A percentile compares a stretch with the other conserved stretches of the same genome.
Conservation (phyloP, 1,140 invertebrate genomes). For the Anoplophora glabripennis region DNA sequence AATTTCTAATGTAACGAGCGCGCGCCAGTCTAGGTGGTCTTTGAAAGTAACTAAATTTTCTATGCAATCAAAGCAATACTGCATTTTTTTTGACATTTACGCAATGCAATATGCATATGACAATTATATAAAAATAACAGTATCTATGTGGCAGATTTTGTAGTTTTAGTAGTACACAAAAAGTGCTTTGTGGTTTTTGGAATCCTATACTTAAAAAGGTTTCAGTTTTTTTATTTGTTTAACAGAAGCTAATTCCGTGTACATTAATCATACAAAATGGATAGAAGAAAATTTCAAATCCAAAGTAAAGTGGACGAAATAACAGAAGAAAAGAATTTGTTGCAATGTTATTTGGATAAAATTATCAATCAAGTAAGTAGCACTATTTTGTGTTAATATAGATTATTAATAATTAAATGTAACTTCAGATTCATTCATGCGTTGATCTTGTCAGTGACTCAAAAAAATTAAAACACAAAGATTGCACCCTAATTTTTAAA, state of each 20-base stretch:
- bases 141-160: background rate
- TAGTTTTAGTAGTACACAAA: background rate
- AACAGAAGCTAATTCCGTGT: background rate
- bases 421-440: background rate
- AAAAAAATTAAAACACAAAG: background rate
- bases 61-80: no score
- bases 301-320: background rate
- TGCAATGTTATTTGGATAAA: background rate
- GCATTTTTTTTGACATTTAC: no score
- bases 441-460: background rate
- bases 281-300: conserved; percentile 1
- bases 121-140: no score
- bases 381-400: background rate
- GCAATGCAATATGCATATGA: no score
- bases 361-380: background rate
- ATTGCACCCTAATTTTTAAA: background rate
- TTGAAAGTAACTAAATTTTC: no score
- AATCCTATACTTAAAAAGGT: background rate
- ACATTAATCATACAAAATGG: background rate
- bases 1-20: no score
- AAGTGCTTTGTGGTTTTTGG: background rate
- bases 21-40: no score
- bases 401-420: background rate
- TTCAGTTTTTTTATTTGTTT: background rate
- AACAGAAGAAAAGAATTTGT: background rate